Evolutionary conservation across 2,797 vertebrate genomes (phyloP).

Genomic region (Alosa sapidissima): DNA sequence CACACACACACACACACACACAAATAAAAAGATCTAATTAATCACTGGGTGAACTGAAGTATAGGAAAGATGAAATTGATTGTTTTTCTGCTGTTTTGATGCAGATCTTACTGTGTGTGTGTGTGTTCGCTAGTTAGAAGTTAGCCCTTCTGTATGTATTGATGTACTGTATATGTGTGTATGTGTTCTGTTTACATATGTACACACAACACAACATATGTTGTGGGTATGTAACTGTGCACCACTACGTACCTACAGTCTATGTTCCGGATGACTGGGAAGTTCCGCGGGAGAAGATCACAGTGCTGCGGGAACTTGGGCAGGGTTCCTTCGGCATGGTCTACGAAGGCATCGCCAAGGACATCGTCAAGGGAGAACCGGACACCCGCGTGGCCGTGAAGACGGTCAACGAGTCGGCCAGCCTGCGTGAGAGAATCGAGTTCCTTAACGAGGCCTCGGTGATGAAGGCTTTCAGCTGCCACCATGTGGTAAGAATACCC

Average conservation of each 20-base stretch:
- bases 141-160: too few species aligned
- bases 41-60: not conserved
- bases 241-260: constrained; percentile 64
- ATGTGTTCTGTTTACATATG: not conserved
- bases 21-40: not conserved
- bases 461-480: constrained; percentile 98
- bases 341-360: constrained; percentile 92
- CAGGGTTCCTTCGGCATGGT: constrained; percentile 99
- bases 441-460: constrained; percentile 98
- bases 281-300: constrained; percentile 91
- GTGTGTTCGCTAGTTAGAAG: not conserved
- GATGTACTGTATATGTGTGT: not conserved
- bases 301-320: constrained; percentile 86
- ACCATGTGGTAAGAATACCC: constrained; percentile 87
- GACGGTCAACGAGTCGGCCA: constrained; percentile 94
- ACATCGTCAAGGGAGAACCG: constrained; percentile 90
- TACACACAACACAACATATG: too few species aligned
- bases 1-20: too few species aligned
- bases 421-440: constrained; percentile 93
- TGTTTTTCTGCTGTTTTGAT: not conserved
- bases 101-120: not conserved
- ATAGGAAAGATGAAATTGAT: not conserved
- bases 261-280: constrained; percentile 98
- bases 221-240: constrained; percentile 59
- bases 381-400: constrained; percentile 92